These are phyloP conservation scores for Melipona bicolor DNA, from an alignment of 2,888 invertebrate species.

Conservation along the genomic window DNA sequence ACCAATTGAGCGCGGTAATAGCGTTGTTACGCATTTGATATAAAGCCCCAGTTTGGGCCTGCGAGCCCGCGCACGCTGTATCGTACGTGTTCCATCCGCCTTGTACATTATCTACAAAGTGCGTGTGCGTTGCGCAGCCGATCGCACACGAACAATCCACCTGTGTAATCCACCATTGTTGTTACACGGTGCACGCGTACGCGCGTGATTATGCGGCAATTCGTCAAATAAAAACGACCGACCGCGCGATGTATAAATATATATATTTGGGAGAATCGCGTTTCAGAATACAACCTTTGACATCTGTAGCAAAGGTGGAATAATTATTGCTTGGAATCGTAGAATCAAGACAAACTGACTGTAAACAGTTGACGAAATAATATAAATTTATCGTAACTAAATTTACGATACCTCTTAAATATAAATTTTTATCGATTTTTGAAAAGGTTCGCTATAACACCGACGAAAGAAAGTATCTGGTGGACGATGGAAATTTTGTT, in stretches of 20 bases:
- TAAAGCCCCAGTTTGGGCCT: constrained; percentile 70
- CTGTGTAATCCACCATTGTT: neutral
- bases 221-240: neutral
- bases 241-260: neutral
- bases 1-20: constrained; percentile 77
- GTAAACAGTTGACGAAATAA: no score
- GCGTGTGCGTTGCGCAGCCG: constrained; percentile 10
- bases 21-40: constrained; percentile 78
- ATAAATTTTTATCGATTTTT: no score
- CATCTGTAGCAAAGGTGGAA: no score
- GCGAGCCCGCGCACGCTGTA: constrained; percentile 55
- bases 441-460: no score
- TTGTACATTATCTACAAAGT: constrained; percentile 54
- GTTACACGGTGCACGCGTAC: neutral
- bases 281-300: neutral
- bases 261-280: neutral
- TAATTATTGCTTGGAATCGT: no score
- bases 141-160: neutral
- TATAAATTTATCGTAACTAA: no score
- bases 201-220: neutral
- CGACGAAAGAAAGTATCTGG: no score
- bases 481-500: no score
- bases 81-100: constrained; percentile 61
- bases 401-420: no score
- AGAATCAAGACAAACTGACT: no score